These are phyloP conservation scores for Drosophila virilis DNA, from an alignment of 1,140 invertebrate species.

Conservation along the genomic window DNA sequence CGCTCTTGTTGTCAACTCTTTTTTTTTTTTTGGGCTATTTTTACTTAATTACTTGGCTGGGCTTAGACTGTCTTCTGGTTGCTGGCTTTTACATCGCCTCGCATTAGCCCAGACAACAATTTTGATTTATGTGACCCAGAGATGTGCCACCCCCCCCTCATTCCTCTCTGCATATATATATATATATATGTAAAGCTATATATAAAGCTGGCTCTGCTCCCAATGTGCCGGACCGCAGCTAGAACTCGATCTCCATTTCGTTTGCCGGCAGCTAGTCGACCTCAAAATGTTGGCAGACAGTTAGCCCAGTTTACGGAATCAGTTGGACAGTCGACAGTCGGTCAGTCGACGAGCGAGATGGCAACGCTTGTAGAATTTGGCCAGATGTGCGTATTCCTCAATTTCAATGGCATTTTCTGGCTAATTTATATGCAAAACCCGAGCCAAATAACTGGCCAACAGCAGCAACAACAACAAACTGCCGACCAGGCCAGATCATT, in stretches of 20 bases:
- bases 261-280: slow-evolving; percentile 67
- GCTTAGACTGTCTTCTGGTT: slow-evolving; percentile 41
- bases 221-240: too few species aligned
- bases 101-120: slow-evolving; percentile 43
- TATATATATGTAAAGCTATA: too few species aligned
- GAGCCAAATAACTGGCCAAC: slow-evolving; percentile 68
- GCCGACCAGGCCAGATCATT: slow-evolving; percentile 71
- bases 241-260: slow-evolving; percentile 57
- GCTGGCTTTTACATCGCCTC: slow-evolving; percentile 45
- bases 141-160: neutral
- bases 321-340: slow-evolving; percentile 24
- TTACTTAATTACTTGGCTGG: slow-evolving; percentile 68
- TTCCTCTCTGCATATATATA: neutral
- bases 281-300: slow-evolving; percentile 59
- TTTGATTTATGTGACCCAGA: slow-evolving; percentile 27
- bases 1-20: slow-evolving; percentile 16
- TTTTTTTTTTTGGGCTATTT: slow-evolving; percentile 56
- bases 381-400: slow-evolving; percentile 38
- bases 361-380: slow-evolving; percentile 28
- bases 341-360: slow-evolving; percentile 31
- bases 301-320: slow-evolving; percentile 68
- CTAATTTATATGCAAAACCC: slow-evolving; percentile 78
- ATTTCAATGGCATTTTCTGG: slow-evolving; percentile 69
- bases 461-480: slow-evolving; percentile 50
- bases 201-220: too few species aligned